These are phyloP conservation scores for Phymorhynchus buccinoides DNA, from an alignment of 1,140 invertebrate genomes.

Conservation along the genomic window DNA sequence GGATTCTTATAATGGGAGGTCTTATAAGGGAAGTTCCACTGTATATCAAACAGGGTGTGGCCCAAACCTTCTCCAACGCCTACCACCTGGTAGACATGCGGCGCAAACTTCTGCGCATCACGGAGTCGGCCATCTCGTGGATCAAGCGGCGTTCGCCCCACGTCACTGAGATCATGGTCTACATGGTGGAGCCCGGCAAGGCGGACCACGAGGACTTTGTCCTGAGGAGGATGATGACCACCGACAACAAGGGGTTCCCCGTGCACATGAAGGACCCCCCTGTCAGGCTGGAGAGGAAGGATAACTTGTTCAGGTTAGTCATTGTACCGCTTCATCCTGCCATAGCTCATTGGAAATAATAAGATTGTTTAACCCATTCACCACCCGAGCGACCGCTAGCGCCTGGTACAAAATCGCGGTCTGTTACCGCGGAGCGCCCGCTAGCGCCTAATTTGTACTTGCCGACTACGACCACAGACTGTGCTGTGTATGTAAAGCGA, in stretches of 20 bases:
- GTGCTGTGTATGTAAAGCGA: too few species aligned
- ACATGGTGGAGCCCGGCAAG: constrained; percentile 70
- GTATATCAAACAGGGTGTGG: constrained; percentile 70
- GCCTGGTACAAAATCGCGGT: too few species aligned
- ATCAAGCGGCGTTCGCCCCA: constrained; percentile 68
- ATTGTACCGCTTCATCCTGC: too few species aligned
- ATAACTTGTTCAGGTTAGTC: constrained; percentile 73
- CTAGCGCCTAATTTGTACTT: too few species aligned
- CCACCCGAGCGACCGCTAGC: too few species aligned
- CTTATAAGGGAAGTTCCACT: too few species aligned
- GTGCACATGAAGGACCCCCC: constrained; percentile 60
- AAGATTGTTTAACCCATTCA: too few species aligned
- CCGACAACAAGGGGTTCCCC: constrained; percentile 60
- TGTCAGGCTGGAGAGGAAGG: constrained; percentile 68
- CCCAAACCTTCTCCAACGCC: constrained; percentile 72
- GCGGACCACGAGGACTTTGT: constrained; percentile 62
- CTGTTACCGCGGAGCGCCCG: too few species aligned
- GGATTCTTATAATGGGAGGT: too few species aligned
- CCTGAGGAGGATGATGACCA: constrained; percentile 69
- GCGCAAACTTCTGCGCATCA: constrained; percentile 67
- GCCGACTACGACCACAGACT: too few species aligned
- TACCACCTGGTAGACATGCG: constrained; percentile 70
- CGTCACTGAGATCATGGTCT: constrained; percentile 67
- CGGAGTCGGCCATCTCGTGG: constrained; percentile 72
- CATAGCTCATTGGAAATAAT: too few species aligned